Conservation (phyloP, 2,113 vertebrate species). For the Sander lucioperca region DNA sequence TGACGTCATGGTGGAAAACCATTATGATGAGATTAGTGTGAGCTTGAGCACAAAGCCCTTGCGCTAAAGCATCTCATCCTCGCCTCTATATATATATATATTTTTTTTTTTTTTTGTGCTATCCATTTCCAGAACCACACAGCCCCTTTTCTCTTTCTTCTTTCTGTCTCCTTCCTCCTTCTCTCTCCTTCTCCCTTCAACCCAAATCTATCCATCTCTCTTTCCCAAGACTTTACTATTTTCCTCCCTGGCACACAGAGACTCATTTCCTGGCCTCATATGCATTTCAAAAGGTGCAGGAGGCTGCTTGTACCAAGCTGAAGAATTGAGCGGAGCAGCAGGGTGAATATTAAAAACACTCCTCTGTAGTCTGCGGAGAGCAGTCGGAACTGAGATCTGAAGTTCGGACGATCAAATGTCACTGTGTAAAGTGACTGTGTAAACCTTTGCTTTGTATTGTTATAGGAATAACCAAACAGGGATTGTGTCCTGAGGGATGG, state of each 20-base stretch:
- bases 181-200: slow-evolving; percentile 31
- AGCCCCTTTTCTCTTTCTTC: slow-evolving; percentile 3
- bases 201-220: slow-evolving; percentile 37
- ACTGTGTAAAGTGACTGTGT: slow-evolving; percentile 12
- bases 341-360: slow-evolving; percentile 71
- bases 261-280: slow-evolving; percentile 79
- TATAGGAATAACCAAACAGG: background rate
- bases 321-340: slow-evolving; percentile 62
- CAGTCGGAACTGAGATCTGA: background rate
- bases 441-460: background rate
- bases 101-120: slow-evolving; percentile 11
- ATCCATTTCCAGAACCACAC: slow-evolving; percentile 35
- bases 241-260: slow-evolving; percentile 61
- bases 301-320: slow-evolving; percentile 63
- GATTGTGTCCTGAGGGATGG: background rate
- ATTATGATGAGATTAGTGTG: slow-evolving; percentile 79
- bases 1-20: slow-evolving; percentile 76
- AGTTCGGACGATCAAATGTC: slow-evolving; percentile 26
- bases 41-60: slow-evolving; percentile 61
- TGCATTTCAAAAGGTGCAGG: slow-evolving; percentile 79
- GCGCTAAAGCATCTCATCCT: slow-evolving; percentile 43
- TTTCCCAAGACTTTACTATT: slow-evolving; percentile 47
- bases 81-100: background rate
- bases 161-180: slow-evolving; percentile 22
- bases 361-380: slow-evolving; percentile 32